phyloP scores from a whole-genome alignment of 2,113 vertebrate genomes.

The Chamaetylas fuelleborni region DNA sequence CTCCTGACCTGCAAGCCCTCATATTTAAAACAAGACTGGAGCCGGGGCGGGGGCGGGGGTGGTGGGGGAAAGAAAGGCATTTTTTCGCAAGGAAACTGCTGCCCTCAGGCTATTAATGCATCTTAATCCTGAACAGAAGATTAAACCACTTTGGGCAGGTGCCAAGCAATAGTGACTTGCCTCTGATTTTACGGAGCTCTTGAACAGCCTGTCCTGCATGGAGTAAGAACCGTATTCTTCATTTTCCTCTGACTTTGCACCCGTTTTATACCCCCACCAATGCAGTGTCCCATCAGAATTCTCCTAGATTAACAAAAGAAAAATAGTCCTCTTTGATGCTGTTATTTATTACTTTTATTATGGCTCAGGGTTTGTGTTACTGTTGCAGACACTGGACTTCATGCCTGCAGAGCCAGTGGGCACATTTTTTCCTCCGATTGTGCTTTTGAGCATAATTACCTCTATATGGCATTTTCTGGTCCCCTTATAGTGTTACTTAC shows the following conservation, averaged over 20 bases:
- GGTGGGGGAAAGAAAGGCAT: slow-evolving; percentile 33
- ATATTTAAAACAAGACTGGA: slow-evolving; percentile 33
- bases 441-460: slow-evolving; percentile 11
- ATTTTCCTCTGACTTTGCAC: not conserved
- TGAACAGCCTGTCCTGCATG: slow-evolving; percentile 10
- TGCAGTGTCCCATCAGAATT: not conserved
- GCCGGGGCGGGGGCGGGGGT: fast-evolving
- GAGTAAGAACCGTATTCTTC: not conserved
- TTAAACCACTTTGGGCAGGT: slow-evolving; percentile 70
- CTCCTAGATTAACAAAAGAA: not conserved
- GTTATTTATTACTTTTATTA: not conserved
- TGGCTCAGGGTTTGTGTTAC: not conserved
- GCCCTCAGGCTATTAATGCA: slow-evolving; percentile 59
- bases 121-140: slow-evolving; percentile 69
- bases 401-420: not conserved
- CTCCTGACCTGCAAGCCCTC: slow-evolving; percentile 30
- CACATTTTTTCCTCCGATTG: not conserved
- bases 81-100: slow-evolving; percentile 57
- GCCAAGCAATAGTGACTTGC: slow-evolving; percentile 71
- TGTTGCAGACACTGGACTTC: not conserved
- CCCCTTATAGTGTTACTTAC: not conserved
- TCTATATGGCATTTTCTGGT: not conserved
- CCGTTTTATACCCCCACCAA: not conserved
- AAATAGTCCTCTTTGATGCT: not conserved
- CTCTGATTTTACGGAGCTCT: slow-evolving; percentile 39